Conservation (phyloP, 2,888 invertebrate species). For the Ichneumon xanthorius region DNA sequence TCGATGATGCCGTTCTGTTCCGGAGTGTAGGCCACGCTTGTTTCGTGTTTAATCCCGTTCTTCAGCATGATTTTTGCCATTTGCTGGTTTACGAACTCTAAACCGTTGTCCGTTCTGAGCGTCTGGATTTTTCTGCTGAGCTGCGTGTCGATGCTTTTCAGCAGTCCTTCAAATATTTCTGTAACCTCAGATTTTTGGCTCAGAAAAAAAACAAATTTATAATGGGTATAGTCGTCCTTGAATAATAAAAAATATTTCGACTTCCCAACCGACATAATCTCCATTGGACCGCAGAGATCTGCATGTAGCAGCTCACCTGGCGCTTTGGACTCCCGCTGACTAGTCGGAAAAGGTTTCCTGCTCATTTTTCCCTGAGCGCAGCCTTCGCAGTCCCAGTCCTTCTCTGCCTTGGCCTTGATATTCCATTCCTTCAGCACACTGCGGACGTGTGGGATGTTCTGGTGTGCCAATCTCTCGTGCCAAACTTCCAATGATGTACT, state of each 20-base stretch:
- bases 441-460: conserved; percentile 49
- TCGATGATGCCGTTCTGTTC: conserved; percentile 72
- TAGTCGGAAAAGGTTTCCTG: conserved; percentile 50
- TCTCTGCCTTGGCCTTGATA: conserved; percentile 13
- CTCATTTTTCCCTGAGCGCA: conserved; percentile 60
- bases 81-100: conserved; percentile 61
- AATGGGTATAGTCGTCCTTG: conserved; percentile 65
- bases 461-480: conserved; percentile 65
- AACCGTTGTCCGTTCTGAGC: conserved; percentile 65
- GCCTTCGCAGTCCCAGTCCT: conserved; percentile 26
- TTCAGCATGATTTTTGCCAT: conserved; percentile 26
- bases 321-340: conserved; percentile 20
- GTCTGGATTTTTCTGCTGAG: conserved; percentile 44
- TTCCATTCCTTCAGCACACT: conserved; percentile 61
- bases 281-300: conserved; percentile 66
- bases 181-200: conserved; percentile 38
- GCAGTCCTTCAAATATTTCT: conserved; percentile 33
- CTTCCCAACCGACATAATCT: conserved; percentile 40
- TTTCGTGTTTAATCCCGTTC: conserved; percentile 64
- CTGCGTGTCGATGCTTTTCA: conserved; percentile 41
- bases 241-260: conserved; percentile 60
- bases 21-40: conserved; percentile 62
- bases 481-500: conserved; percentile 26
- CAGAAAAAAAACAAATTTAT: conserved; percentile 2
- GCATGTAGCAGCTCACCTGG: conserved; percentile 63